These are phyloP conservation scores for Equus przewalskii DNA, from an alignment of 2,113 vertebrate species.

Conservation along the genomic window DNA sequence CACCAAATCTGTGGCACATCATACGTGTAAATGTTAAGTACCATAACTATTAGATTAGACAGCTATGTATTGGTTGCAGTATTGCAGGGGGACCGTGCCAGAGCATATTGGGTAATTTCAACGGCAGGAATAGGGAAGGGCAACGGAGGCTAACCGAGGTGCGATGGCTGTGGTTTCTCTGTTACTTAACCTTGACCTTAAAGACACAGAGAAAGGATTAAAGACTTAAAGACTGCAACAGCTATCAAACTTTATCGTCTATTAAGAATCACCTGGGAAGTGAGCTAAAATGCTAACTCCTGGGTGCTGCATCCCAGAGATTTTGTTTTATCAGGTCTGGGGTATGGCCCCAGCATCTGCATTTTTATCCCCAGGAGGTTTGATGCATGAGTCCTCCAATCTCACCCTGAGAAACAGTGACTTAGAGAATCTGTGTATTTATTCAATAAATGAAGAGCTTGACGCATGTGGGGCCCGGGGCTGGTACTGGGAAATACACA, in stretches of 20 bases:
- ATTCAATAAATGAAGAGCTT: background rate
- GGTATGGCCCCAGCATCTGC: background rate
- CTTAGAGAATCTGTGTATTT: background rate
- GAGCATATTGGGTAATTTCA: background rate
- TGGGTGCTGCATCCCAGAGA: background rate
- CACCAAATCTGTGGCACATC: background rate
- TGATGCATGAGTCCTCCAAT: background rate
- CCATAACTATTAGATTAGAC: background rate
- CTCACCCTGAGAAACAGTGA: background rate
- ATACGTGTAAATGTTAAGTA: background rate
- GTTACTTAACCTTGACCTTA: background rate
- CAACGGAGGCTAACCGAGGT: background rate
- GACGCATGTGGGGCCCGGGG: accelerated
- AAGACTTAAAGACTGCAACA: background rate
- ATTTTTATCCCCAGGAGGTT: background rate
- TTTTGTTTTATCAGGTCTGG: background rate
- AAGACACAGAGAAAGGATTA: background rate
- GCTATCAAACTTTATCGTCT: background rate
- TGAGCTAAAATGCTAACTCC: background rate
- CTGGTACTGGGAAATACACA: background rate
- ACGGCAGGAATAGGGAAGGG: background rate
- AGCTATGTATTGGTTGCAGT: background rate
- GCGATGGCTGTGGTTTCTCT: background rate
- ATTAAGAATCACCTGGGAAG: background rate
- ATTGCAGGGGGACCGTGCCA: background rate